A percentile compares a stretch with the other conserved stretches of the same genome.
Conservation (phyloP, 2,797 vertebrate species). For the Clarias pachynema region DNA sequence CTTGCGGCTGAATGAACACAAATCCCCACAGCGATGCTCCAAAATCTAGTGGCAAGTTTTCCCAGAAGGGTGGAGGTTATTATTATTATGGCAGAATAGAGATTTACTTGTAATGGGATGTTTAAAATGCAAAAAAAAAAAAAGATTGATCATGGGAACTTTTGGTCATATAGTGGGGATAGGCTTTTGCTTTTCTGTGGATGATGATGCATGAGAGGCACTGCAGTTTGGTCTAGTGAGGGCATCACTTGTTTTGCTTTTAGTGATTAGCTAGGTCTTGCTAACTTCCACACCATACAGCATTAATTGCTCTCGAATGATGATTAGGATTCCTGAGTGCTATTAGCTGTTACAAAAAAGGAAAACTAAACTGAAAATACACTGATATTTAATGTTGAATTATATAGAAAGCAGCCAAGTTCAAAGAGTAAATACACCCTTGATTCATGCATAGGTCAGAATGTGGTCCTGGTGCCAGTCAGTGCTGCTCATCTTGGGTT, state of each 20-base stretch:
- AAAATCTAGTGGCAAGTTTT: not conserved
- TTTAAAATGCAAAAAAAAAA: not conserved
- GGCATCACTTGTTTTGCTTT: not conserved
- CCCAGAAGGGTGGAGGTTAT: not conserved
- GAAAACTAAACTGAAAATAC: not conserved
- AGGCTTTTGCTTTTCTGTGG: not conserved
- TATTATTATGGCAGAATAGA: not conserved
- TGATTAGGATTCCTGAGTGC: not conserved
- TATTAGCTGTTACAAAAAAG: not conserved
- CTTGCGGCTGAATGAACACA: not conserved
- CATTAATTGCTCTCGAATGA: not conserved
- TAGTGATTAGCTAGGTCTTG: not conserved
- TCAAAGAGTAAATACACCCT: not conserved
- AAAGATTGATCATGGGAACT: not conserved
- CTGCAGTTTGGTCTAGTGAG: too few species aligned
- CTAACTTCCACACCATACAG: not conserved
- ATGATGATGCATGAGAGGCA: not conserved
- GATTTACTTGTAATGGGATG: not conserved
- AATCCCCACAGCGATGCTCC: not conserved
- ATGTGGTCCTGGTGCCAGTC: conserved; percentile 10
- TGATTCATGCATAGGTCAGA: conserved; percentile 1
- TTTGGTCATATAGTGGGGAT: not conserved
- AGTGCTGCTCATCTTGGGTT: conserved; percentile 28
- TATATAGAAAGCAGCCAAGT: not conserved
- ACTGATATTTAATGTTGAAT: not conserved